Evolutionary conservation across 2,113 vertebrate species (phyloP).

Genomic region (Podiceps cristatus): DNA sequence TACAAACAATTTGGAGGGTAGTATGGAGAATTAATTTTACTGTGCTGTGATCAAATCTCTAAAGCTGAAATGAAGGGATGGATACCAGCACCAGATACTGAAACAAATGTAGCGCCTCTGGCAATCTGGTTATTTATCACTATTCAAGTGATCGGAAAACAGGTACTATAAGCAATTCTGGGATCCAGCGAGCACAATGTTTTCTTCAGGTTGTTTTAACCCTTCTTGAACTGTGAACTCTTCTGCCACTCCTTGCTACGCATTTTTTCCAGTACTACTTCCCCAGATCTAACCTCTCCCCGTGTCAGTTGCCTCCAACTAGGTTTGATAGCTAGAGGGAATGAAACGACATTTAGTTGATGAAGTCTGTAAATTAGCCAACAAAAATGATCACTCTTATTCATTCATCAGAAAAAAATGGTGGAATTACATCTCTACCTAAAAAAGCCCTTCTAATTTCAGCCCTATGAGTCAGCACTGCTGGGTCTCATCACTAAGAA

Average conservation of each 20-base stretch:
- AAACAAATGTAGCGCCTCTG: neutral
- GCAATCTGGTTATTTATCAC: neutral
- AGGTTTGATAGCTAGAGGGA: neutral
- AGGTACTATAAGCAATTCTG: neutral
- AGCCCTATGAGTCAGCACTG: slow-evolving; percentile 46
- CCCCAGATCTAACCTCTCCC: neutral
- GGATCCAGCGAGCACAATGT: neutral
- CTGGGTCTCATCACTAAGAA: slow-evolving; percentile 46
- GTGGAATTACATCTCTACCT: slow-evolving; percentile 39
- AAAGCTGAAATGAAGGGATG: neutral
- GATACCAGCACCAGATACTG: neutral
- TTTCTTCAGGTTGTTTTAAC: neutral
- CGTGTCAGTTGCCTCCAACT: neutral
- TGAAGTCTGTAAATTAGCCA: slow-evolving; percentile 2
- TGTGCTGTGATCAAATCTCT: neutral
- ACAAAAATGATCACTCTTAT: slow-evolving; percentile 18
- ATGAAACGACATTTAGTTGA: neutral
- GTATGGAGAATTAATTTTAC: neutral
- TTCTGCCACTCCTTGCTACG: neutral
- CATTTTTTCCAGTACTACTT: neutral
- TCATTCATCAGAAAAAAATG: slow-evolving; percentile 29
- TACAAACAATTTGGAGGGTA: neutral
- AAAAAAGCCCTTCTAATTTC: slow-evolving; percentile 63
- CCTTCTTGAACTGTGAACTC: neutral
- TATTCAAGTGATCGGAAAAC: neutral